Evolutionary conservation across 1,140 invertebrate genomes (phyloP).

Genomic region (Hormaphis cornu): DNA sequence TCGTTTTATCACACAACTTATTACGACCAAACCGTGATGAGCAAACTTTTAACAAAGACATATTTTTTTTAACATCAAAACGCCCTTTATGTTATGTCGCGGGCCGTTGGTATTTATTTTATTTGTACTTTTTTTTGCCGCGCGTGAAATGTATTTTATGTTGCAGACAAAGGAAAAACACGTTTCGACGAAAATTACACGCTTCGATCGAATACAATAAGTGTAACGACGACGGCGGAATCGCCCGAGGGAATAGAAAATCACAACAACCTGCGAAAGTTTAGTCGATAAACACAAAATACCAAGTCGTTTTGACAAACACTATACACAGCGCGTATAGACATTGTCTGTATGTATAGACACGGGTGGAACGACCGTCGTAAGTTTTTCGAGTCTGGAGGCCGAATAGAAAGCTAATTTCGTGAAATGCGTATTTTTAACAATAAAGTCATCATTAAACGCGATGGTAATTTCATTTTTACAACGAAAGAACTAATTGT

Average conservation of each 20-base stretch:
- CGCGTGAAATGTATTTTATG: background rate
- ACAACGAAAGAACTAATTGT: slow-evolving; percentile 1
- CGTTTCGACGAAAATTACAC: slow-evolving; percentile 4
- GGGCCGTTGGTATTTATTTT: too few species aligned
- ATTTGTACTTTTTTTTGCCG: background rate
- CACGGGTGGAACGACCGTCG: background rate
- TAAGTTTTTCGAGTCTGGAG: background rate
- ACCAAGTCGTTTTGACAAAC: background rate
- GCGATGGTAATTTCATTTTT: too few species aligned
- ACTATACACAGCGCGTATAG: background rate
- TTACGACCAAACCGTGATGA: too few species aligned
- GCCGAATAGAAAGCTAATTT: background rate
- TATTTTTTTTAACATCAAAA: too few species aligned
- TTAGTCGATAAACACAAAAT: slow-evolving; percentile 15
- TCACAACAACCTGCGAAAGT: slow-evolving; percentile 15
- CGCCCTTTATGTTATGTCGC: too few species aligned
- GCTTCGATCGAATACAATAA: background rate
- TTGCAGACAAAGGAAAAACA: background rate
- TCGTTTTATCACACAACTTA: too few species aligned
- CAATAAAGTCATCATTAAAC: background rate
- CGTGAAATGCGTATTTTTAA: background rate
- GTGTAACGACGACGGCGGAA: background rate
- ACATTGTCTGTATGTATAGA: too few species aligned
- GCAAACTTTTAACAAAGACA: too few species aligned
- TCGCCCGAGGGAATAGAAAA: slow-evolving; percentile 6